Evolutionary conservation across 2,888 invertebrate species (phyloP).

Genomic region (Pycnomerus fuliginosus): DNA sequence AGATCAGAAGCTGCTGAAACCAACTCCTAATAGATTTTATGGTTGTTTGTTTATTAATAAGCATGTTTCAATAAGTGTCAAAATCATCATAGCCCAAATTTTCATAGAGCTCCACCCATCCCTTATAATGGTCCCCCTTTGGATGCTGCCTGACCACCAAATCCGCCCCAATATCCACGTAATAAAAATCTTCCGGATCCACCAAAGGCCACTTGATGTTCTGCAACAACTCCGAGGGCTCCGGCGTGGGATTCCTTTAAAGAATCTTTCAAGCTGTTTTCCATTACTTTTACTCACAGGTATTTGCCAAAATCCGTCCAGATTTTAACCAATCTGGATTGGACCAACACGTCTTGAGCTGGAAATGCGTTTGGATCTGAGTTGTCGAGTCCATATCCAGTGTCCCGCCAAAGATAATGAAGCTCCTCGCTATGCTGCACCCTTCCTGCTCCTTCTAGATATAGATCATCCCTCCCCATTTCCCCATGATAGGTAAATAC

Average conservation of each 20-base stretch:
- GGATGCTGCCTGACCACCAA: conserved; percentile 27
- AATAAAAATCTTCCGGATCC: conserved; percentile 13
- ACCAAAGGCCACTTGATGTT: conserved; percentile 33
- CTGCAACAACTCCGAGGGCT: conserved; percentile 24
- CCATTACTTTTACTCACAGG: no score
- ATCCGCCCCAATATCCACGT: conserved; percentile 28
- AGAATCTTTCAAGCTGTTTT: no score
- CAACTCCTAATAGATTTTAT: no score
- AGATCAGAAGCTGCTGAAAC: no score
- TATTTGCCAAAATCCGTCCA: conserved; percentile 65
- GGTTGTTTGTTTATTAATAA: no score
- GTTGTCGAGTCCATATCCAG: conserved; percentile 29
- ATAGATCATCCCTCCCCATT: conserved; percentile 24
- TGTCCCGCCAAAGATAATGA: conserved; percentile 34
- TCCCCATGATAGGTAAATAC: conserved; percentile 29
- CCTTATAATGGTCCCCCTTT: conserved; percentile 26
- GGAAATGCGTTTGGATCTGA: conserved; percentile 22
- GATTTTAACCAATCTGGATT: conserved; percentile 26
- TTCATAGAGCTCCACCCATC: conserved; percentile 28
- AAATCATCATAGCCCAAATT: no score
- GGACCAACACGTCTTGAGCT: conserved; percentile 22
- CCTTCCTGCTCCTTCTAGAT: conserved; percentile 33
- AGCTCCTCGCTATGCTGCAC: conserved; percentile 37
- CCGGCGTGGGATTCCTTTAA: conserved; percentile 45
- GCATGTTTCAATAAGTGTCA: no score